phyloP scores from a whole-genome alignment of 2,113 vertebrate species.

The Campylomormyrus numenius region DNA sequence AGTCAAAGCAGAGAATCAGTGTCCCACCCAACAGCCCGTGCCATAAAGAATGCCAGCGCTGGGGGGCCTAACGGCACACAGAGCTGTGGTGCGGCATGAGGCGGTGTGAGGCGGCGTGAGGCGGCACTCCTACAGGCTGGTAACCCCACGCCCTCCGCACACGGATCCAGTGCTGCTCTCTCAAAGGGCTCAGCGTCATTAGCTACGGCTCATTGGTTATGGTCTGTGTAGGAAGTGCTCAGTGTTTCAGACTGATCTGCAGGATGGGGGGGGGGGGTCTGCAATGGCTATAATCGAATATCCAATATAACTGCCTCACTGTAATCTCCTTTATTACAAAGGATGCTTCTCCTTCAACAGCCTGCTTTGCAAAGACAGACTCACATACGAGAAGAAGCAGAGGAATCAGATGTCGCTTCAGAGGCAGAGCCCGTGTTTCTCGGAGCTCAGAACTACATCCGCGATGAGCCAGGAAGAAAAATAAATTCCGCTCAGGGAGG shows the following conservation, averaged over 20 bases:
- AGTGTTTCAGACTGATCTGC: background rate
- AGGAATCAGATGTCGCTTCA: background rate
- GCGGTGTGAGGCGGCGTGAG: background rate
- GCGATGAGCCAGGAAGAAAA: background rate
- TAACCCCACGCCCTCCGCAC: background rate
- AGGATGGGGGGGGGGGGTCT: background rate
- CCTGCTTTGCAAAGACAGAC: background rate
- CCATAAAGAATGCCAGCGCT: fast-evolving
- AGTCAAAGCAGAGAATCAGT: background rate
- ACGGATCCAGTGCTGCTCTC: background rate
- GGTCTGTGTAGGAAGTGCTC: background rate
- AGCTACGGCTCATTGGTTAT: background rate
- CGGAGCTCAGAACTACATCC: background rate
- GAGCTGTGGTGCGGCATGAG: background rate
- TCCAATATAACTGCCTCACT: background rate
- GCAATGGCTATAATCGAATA: background rate
- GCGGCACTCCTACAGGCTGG: fast-evolving
- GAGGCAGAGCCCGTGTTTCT: background rate
- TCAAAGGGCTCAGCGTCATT: background rate
- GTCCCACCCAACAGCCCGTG: background rate
- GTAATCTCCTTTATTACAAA: constrained; percentile 11
- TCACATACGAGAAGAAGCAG: background rate
- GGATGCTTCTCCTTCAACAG: background rate
- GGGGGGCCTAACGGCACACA: background rate
- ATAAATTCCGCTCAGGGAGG: background rate